Evolutionary conservation across 2,113 vertebrate genomes (phyloP).

Genomic region (Trematocara variabile): DNA sequence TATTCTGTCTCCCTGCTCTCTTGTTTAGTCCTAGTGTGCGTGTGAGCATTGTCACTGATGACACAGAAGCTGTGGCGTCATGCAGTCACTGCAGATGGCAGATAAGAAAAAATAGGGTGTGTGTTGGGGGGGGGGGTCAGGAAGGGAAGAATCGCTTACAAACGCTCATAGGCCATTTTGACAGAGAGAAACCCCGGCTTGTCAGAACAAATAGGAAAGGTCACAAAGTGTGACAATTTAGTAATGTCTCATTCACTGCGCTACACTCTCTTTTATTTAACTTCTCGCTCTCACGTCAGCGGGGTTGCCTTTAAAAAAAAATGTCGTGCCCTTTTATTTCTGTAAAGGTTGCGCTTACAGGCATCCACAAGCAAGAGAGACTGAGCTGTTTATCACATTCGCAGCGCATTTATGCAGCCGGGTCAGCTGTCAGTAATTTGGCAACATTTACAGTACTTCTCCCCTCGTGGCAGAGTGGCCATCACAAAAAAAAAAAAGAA

Average conservation of each 20-base stretch:
- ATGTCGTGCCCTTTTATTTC: slow-evolving; percentile 46
- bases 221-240: slow-evolving; percentile 49
- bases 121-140: neutral
- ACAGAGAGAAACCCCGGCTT: slow-evolving; percentile 34
- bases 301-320: slow-evolving; percentile 33
- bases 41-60: slow-evolving; percentile 42
- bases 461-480: neutral
- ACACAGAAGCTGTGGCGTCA: slow-evolving; percentile 59
- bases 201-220: slow-evolving; percentile 60
- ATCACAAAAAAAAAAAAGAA: neutral
- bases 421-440: slow-evolving; percentile 45
- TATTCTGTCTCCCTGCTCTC: slow-evolving; percentile 2
- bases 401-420: neutral
- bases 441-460: slow-evolving; percentile 14
- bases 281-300: slow-evolving; percentile 21
- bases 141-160: slow-evolving; percentile 34
- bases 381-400: slow-evolving; percentile 40
- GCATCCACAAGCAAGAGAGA: slow-evolving; percentile 20
- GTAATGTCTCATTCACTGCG: slow-evolving; percentile 47
- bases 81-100: slow-evolving; percentile 64
- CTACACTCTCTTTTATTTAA: slow-evolving; percentile 44
- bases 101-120: neutral
- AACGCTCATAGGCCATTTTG: slow-evolving; percentile 22
- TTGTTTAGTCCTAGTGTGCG: slow-evolving; percentile 11
- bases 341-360: slow-evolving; percentile 38